A percentile compares a stretch with the other conserved stretches of the same genome.
Conservation (phyloP, 2,888 invertebrate species). For the Carpatolechia fugitivella region DNA sequence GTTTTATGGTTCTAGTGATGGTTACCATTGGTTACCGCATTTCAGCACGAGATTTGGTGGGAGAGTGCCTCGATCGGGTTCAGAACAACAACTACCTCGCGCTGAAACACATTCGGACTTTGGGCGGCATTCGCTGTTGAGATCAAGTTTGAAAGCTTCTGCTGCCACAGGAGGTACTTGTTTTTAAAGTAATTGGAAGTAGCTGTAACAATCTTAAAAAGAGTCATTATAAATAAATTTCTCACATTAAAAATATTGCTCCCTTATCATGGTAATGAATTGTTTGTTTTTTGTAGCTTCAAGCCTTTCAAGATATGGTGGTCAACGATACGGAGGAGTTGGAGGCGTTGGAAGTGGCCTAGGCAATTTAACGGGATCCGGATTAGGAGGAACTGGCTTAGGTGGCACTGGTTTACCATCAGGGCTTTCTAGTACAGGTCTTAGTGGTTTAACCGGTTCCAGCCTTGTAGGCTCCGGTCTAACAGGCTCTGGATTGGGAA, state of each 20-base stretch:
- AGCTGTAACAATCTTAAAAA: not conserved
- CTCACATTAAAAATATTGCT: too few species aligned
- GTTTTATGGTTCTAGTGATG: constrained; percentile 37
- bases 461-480: constrained; percentile 64
- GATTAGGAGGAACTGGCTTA: constrained; percentile 42
- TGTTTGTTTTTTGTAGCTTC: constrained; percentile 67
- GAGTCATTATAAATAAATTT: too few species aligned
- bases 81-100: constrained; percentile 93
- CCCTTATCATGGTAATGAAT: too few species aligned
- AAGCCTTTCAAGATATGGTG: constrained; percentile 81
- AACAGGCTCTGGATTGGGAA: constrained; percentile 61
- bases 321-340: constrained; percentile 79
- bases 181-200: too few species aligned
- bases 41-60: constrained; percentile 65
- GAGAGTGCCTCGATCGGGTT: constrained; percentile 90
- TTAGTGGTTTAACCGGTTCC: constrained; percentile 70
- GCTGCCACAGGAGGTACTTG: constrained; percentile 61
- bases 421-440: constrained; percentile 65
- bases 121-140: constrained; percentile 88
- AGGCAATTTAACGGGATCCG: constrained; percentile 43
- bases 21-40: constrained; percentile 24
- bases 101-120: constrained; percentile 92
- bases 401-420: constrained; percentile 60
- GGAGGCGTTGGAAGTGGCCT: constrained; percentile 48
- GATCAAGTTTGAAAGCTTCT: constrained; percentile 88